Evolutionary conservation across 2,113 vertebrate genomes (phyloP).

Genomic region (Epinephelus cyanopodus): DNA sequence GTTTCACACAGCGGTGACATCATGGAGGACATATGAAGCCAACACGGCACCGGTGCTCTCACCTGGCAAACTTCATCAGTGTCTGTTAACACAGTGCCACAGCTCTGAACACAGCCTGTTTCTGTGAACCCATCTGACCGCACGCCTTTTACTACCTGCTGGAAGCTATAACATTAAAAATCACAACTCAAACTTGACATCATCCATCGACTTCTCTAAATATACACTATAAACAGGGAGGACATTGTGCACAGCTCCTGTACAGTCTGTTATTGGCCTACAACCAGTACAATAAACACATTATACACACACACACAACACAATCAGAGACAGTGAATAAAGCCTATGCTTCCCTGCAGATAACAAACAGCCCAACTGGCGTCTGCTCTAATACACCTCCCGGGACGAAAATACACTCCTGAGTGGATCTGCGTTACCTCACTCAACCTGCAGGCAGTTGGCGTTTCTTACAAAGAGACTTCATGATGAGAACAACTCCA

Average conservation of each 20-base stretch:
- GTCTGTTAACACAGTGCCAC: background rate
- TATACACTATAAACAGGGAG: background rate
- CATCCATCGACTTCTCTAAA: slow-evolving; percentile 2
- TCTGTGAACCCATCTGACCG: background rate
- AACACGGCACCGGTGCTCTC: background rate
- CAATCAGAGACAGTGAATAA: slow-evolving; percentile 4
- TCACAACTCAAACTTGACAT: background rate
- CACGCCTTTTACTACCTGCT: background rate
- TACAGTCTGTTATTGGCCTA: background rate
- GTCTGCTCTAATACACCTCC: slow-evolving; percentile 40
- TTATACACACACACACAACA: background rate
- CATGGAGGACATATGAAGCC: slow-evolving; percentile 32
- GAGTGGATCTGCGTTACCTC: slow-evolving; percentile 54
- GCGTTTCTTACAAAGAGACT: slow-evolving; percentile 12
- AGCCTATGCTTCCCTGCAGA: slow-evolving; percentile 19
- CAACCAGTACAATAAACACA: slow-evolving; percentile 1
- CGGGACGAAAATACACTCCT: slow-evolving; percentile 51
- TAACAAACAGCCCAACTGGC: slow-evolving; percentile 20
- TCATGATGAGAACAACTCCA: background rate
- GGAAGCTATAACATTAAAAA: slow-evolving; percentile 3
- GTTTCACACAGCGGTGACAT: slow-evolving; percentile 19
- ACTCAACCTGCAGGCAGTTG: slow-evolving; percentile 37
- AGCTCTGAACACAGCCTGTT: background rate
- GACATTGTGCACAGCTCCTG: background rate
- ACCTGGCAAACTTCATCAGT: slow-evolving; percentile 3